These are phyloP conservation scores for Danio albolineatus DNA, from an alignment of 2,797 vertebrate genomes.

Conservation along the genomic window DNA sequence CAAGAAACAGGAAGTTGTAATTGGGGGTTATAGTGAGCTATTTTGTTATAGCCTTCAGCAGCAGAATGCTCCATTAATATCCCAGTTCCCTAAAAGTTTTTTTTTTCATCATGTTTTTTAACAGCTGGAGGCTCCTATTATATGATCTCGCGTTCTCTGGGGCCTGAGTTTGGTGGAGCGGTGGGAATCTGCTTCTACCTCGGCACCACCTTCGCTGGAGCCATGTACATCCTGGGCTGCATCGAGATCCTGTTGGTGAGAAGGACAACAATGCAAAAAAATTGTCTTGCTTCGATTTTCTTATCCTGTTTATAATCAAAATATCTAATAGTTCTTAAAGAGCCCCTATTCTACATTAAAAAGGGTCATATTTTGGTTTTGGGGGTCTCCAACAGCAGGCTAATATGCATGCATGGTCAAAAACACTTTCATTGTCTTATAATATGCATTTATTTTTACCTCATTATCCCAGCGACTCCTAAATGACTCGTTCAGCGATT, in stretches of 20 bases:
- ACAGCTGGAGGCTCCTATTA: constrained; percentile 97
- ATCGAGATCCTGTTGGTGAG: constrained; percentile 97
- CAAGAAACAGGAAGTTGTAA: constrained; percentile 43
- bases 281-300: too few relatives aligned
- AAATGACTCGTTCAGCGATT: too few relatives aligned
- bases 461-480: too few relatives aligned
- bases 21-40: constrained; percentile 16
- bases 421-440: too few relatives aligned
- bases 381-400: too few relatives aligned
- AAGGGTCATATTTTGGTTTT: too few relatives aligned
- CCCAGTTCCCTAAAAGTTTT: neutral
- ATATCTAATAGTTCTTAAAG: too few relatives aligned
- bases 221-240: constrained; percentile 99
- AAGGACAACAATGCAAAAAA: constrained; percentile 31
- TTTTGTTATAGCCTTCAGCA: constrained; percentile 15
- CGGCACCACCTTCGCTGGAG: constrained; percentile 95
- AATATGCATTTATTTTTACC: too few relatives aligned
- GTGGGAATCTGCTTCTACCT: constrained; percentile 99
- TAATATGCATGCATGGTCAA: too few relatives aligned
- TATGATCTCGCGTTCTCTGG: constrained; percentile 98
- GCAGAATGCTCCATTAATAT: neutral
- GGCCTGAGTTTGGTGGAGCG: constrained; percentile 95
- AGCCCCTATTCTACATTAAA: too few relatives aligned
- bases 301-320: too few relatives aligned
- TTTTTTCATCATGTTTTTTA: constrained; percentile 19